phyloP scores from a whole-genome alignment of 2,113 vertebrate species.

The Peromyscus leucopus region DNA sequence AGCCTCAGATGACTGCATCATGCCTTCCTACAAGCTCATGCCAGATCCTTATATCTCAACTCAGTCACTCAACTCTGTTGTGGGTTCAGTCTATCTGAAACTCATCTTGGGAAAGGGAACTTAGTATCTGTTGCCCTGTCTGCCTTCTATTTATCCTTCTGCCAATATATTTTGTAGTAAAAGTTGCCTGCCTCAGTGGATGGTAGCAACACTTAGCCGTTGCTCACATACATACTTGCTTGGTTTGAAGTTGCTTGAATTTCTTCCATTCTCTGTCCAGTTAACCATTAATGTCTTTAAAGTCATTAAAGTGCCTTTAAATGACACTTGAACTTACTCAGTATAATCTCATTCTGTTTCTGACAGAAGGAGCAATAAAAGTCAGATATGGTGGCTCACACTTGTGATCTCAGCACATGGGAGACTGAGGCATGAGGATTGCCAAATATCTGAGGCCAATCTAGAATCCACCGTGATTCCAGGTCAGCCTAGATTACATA shows the following conservation, averaged over 20 bases:
- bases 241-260: not conserved
- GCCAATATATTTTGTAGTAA: not conserved
- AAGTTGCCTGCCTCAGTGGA: not conserved
- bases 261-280: not conserved
- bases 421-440: not conserved
- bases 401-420: not conserved
- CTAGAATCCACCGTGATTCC: not conserved
- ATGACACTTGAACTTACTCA: not conserved
- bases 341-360: not conserved
- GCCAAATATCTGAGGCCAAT: not conserved
- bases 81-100: not conserved
- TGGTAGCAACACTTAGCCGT: not conserved
- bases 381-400: not conserved
- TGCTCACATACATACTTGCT: not conserved
- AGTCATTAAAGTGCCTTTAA: not conserved
- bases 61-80: not conserved
- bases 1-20: not conserved
- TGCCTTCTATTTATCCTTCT: not conserved
- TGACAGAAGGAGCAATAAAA: not conserved
- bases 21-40: not conserved
- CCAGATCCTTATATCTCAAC: not conserved
- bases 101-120: not conserved
- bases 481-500: not conserved
- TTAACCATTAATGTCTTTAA: not conserved
- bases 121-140: not conserved